Percentiles rank a stretch among this genome's conserved stretches.
These are phyloP conservation scores for Perca schrenkii DNA, from an alignment of 2,113 vertebrate species.

Conservation along the genomic window DNA sequence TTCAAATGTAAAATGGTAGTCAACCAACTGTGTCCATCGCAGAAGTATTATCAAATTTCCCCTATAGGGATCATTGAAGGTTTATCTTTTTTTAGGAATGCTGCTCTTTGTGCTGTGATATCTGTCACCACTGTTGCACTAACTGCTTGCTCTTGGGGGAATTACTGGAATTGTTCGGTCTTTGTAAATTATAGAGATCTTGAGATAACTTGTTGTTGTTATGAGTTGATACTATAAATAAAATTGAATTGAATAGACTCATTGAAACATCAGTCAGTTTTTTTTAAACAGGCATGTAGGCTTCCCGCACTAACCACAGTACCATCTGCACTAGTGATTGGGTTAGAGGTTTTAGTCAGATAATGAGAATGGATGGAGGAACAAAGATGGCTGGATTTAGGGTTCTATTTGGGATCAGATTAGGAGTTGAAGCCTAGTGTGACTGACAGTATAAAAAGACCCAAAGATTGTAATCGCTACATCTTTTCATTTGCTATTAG, in stretches of 20 bases:
- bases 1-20: slow-evolving; percentile 17
- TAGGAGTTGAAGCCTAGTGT: slow-evolving; percentile 54
- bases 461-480: slow-evolving; percentile 36
- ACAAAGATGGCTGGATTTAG: slow-evolving; percentile 69
- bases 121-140: not conserved
- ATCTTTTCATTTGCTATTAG: slow-evolving; percentile 14
- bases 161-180: too few relatives aligned
- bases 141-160: too few relatives aligned
- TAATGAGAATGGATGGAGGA: slow-evolving; percentile 22
- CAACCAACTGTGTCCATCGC: not conserved
- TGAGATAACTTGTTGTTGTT: too few relatives aligned
- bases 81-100: too few relatives aligned
- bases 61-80: not conserved
- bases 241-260: not conserved
- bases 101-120: slow-evolving; percentile 16
- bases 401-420: slow-evolving; percentile 63
- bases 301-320: not conserved
- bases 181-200: too few relatives aligned
- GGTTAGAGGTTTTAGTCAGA: not conserved
- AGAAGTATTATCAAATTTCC: not conserved
- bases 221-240: too few relatives aligned
- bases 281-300: not conserved
- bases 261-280: not conserved
- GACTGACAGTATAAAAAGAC: slow-evolving; percentile 59
- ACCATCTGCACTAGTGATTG: too few relatives aligned